A percentile compares a stretch with the other conserved stretches of the same genome.
Evolutionary conservation across 2,797 vertebrate species (phyloP).

Genomic region (Sebastolobus altivelis): DNA sequence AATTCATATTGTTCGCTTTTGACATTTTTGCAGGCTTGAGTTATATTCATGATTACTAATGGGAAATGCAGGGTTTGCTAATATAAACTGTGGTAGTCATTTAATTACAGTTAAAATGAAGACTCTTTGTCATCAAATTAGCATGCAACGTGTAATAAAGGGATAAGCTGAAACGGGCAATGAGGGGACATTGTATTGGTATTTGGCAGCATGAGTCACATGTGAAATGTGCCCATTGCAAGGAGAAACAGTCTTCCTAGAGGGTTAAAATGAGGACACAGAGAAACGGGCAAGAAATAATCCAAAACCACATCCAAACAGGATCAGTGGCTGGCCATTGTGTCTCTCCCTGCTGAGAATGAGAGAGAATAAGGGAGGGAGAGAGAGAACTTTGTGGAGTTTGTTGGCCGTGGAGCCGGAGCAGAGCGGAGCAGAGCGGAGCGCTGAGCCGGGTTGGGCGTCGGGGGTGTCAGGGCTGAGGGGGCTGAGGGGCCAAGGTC

Average conservation of each 20-base stretch:
- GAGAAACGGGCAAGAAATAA: slow-evolving; percentile 73
- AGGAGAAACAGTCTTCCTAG: slow-evolving; percentile 58
- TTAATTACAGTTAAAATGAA: slow-evolving; percentile 29
- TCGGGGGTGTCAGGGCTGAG: slow-evolving; percentile 81
- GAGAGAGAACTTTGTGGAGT: slow-evolving; percentile 80
- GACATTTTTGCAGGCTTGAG: background rate
- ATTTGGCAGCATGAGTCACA: slow-evolving; percentile 54
- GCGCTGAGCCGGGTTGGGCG: slow-evolving; percentile 78
- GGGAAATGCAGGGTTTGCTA: background rate
- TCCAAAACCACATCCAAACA: slow-evolving; percentile 79
- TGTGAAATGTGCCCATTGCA: slow-evolving; percentile 61
- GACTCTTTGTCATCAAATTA: slow-evolving; percentile 42
- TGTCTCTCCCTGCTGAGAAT: slow-evolving; percentile 76
- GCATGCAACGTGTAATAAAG: slow-evolving; percentile 55
- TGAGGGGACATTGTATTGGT: slow-evolving; percentile 47
- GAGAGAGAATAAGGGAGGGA: slow-evolving; percentile 46
- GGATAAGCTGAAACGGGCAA: slow-evolving; percentile 30
- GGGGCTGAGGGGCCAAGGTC: slow-evolving; percentile 84
- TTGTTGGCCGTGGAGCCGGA: slow-evolving; percentile 76
- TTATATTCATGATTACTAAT: slow-evolving; percentile 13
- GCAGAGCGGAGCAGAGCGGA: slow-evolving; percentile 71
- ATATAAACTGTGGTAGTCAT: slow-evolving; percentile 6
- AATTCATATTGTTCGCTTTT: slow-evolving; percentile 14
- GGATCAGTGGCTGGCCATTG: slow-evolving; percentile 79
- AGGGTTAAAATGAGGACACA: slow-evolving; percentile 78